phyloP scores from a whole-genome alignment of 2,113 vertebrate genomes.

The Lipotes vexillifer region DNA sequence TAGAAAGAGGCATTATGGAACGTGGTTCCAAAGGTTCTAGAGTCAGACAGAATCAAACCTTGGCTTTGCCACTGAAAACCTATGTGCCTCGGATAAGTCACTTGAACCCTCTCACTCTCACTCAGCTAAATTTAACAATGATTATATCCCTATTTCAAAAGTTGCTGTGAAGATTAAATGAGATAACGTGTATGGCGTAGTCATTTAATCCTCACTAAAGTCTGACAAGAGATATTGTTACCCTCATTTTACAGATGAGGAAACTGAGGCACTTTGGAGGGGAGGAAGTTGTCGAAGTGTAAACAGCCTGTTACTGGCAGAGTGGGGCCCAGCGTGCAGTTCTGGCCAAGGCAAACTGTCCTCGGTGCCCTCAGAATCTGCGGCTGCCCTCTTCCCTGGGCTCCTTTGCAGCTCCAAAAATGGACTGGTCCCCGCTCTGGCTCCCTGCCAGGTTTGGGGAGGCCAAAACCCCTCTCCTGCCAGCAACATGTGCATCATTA shows the following conservation, averaged over 20 bases:
- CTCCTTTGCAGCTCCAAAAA: background rate
- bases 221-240: background rate
- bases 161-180: background rate
- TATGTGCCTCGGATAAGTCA: background rate
- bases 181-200: background rate
- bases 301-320: background rate
- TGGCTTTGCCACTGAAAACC: background rate
- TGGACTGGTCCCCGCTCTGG: background rate
- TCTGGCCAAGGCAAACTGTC: background rate
- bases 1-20: background rate
- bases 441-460: background rate
- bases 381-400: background rate
- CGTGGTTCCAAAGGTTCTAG: background rate
- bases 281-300: background rate
- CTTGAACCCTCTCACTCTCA: background rate
- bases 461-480: background rate
- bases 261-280: background rate
- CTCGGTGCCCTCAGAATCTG: background rate
- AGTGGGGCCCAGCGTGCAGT: background rate
- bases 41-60: background rate
- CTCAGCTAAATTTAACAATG: background rate
- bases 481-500: rapidly evolving
- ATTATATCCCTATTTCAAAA: background rate
- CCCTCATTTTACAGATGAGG: background rate
- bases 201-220: background rate